phyloP scores from a whole-genome alignment of 2,888 invertebrate genomes.

The Oligia strigilis region DNA sequence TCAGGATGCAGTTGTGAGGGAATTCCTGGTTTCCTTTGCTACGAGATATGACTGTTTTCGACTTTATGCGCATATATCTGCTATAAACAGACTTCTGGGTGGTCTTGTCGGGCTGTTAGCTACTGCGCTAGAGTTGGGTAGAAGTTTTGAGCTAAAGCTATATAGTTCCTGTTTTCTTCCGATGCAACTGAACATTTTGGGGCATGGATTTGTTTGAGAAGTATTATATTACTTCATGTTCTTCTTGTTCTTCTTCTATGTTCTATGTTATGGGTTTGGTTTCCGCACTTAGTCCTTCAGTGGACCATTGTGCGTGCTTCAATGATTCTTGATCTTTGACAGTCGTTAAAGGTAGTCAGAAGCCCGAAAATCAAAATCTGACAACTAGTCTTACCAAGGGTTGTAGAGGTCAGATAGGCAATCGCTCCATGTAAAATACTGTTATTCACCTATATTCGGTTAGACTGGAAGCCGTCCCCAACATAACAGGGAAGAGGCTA shows the following conservation, averaged over 20 bases:
- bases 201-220: background rate
- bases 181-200: constrained; percentile 1
- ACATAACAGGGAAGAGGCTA: background rate
- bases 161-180: constrained; percentile 34
- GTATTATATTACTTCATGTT: background rate
- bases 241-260: background rate
- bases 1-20: constrained; percentile 65
- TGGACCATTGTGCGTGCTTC: background rate
- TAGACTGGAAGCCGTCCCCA: background rate
- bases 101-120: constrained; percentile 30
- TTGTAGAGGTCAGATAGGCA: background rate
- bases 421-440: background rate
- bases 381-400: background rate
- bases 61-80: constrained; percentile 64
- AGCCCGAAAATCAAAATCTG: background rate
- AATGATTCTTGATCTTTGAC: background rate
- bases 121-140: constrained; percentile 7
- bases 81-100: constrained; percentile 52
- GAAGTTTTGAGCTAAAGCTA: constrained; percentile 51
- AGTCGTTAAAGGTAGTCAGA: background rate
- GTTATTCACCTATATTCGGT: background rate
- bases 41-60: constrained; percentile 63
- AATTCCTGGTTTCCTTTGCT: constrained; percentile 60
- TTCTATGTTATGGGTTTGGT: too few relatives aligned
- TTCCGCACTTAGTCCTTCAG: too few relatives aligned